Evolutionary conservation across 2,113 vertebrate genomes (phyloP).

Genomic region (Dendrocopos noguchii): DNA sequence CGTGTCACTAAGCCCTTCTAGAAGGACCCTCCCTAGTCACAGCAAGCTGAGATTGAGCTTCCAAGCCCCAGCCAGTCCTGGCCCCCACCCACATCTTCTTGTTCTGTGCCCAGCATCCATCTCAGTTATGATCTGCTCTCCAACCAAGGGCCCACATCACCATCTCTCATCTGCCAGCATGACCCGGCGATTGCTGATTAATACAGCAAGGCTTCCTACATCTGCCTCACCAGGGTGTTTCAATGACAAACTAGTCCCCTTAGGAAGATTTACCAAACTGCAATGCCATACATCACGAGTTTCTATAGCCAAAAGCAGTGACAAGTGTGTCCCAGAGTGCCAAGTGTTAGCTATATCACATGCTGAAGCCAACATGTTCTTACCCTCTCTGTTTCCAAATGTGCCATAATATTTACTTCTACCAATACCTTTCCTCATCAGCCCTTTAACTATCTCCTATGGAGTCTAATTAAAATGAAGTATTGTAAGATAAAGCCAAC

Average conservation of each 20-base stretch:
- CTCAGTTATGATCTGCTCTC: accelerated
- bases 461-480: conserved; percentile 61
- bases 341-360: neutral
- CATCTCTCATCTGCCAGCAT: accelerated
- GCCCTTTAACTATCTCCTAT: neutral
- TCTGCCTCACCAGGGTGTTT: neutral
- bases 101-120: neutral
- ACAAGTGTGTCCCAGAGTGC: conserved; percentile 26
- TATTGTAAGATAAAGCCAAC: conserved; percentile 21
- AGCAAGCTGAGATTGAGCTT: accelerated
- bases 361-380: neutral
- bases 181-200: neutral
- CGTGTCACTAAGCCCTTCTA: accelerated
- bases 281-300: neutral
- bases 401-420: conserved; percentile 42
- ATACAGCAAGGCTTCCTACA: neutral
- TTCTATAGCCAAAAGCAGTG: neutral
- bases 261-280: neutral
- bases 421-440: conserved; percentile 5
- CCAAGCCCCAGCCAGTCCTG: neutral
- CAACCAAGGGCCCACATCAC: neutral
- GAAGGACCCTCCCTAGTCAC: neutral
- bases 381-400: neutral
- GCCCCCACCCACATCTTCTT: accelerated
- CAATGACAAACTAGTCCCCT: neutral